A percentile compares a stretch with the other conserved stretches of the same genome.
phyloP scores from a whole-genome alignment of 2,113 vertebrate genomes.

The Heterocephalus glaber region DNA sequence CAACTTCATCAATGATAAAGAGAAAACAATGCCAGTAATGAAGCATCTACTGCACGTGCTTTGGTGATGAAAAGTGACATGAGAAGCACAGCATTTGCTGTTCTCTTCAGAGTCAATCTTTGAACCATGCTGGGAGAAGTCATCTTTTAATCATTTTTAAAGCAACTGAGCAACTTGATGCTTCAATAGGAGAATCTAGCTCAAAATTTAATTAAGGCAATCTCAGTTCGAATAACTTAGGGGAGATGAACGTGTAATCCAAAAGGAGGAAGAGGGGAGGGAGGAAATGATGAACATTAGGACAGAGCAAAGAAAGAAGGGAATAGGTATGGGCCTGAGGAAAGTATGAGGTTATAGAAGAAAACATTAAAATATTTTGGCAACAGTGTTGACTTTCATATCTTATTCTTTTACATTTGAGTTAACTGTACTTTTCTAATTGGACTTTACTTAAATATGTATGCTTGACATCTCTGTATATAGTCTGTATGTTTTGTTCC shows the following conservation, averaged over 20 bases:
- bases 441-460: neutral
- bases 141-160: conserved; percentile 63
- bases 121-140: conserved; percentile 37
- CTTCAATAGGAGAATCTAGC: neutral
- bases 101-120: conserved; percentile 54
- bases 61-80: conserved; percentile 3
- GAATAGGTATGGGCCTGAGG: neutral
- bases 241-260: neutral
- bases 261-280: neutral
- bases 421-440: neutral
- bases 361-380: neutral
- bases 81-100: neutral
- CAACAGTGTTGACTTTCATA: neutral
- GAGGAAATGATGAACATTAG: accelerated
- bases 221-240: neutral
- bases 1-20: conserved; percentile 25
- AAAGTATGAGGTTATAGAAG: neutral
- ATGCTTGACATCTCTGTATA: neutral
- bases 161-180: conserved; percentile 30
- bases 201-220: conserved; percentile 40
- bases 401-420: neutral
- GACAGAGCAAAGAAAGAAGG: neutral
- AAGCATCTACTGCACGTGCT: neutral
- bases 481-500: neutral
- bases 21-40: conserved; percentile 16